phyloP scores from a whole-genome alignment of 2,888 invertebrate species.

The Timema cristinae region DNA sequence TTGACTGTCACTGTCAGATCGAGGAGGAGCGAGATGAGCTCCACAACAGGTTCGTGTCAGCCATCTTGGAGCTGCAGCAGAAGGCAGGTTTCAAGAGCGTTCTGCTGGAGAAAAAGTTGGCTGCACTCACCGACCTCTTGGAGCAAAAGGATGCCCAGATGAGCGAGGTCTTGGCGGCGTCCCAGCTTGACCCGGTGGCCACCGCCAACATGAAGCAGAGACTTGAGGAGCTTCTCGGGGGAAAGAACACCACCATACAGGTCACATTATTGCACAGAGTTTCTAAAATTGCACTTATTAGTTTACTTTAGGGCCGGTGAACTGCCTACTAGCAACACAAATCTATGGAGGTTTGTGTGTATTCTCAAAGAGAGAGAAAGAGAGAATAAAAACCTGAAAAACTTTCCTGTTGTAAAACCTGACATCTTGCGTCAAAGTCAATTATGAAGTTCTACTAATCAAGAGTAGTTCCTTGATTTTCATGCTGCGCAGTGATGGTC shows the following conservation, averaged over 20 bases:
- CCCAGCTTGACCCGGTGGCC: conserved; percentile 53
- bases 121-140: conserved; percentile 58
- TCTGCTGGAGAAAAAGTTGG: conserved; percentile 70
- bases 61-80: conserved; percentile 83
- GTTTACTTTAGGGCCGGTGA: too few relatives aligned
- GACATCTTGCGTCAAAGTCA: too few relatives aligned
- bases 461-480: too few relatives aligned
- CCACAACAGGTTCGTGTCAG: conserved; percentile 72
- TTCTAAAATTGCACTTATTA: too few relatives aligned
- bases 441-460: too few relatives aligned
- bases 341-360: too few relatives aligned
- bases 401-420: too few relatives aligned
- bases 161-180: conserved; percentile 59
- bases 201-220: conserved; percentile 53
- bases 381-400: too few relatives aligned
- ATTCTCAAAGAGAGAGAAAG: too few relatives aligned
- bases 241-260: conserved; percentile 8
- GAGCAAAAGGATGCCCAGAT: conserved; percentile 67
- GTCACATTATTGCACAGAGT: not conserved
- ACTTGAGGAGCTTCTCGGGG: conserved; percentile 49
- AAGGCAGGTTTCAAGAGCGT: conserved; percentile 78
- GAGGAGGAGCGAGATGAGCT: conserved; percentile 73
- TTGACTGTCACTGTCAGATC: conserved; percentile 41
- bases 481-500: too few relatives aligned
- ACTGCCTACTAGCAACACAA: too few relatives aligned